Base-by-base conservation (phyloP, 2,888 invertebrate genomes). In the Dermolepida albohirtum region DNA sequence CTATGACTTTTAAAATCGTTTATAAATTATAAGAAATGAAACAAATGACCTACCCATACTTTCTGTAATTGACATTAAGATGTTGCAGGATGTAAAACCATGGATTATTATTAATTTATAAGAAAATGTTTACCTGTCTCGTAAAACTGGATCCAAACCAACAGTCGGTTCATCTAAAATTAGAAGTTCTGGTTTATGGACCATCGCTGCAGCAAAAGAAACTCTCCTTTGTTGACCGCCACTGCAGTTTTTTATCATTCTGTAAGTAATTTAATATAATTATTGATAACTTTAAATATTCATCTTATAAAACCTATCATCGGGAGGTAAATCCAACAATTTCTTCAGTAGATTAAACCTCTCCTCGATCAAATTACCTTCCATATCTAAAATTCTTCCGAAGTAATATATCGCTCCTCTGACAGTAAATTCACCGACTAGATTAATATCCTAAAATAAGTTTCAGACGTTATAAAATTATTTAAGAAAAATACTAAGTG, bases 121-220 rank as follows among this genome's bases (percentile, higher is more conserved):
- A 2, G 22, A 2, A 22, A 22, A 22, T 22, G 4, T 22, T 84
- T 81, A 92, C 94, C 89, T 89, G 82, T 93, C 92, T 81, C 95
- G 87, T 64, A 97, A 84, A 71, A 96, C 88, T 0, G 96, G 96
- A 85, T 97, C 97, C 68, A 97, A 86, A 0, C 96, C 97, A n/a
- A 96, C 96, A 0, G 96, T 97, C 0, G 96, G 96, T 79, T 97
- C 97, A 78, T 97, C 97, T 76, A 97, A 83, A 69, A 97, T 95
- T 29, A 97, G 85, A 34, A 97, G 83, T 80, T 95, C 93, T 0
- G 97, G 96, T 74, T 92, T 92, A 78, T 96, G 96, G 0, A 97
- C 88, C 78, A 97, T 84, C 0, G 96, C 94, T 5, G 93, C 93
- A 0, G 96, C 95, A 73, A 97, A 89, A 0, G 96, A 96, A 0